Evolutionary conservation across 1,140 invertebrate species (phyloP), one percentile per base, ranked within the genome.

Genomic region (Drosophila nannoptera): DNA sequence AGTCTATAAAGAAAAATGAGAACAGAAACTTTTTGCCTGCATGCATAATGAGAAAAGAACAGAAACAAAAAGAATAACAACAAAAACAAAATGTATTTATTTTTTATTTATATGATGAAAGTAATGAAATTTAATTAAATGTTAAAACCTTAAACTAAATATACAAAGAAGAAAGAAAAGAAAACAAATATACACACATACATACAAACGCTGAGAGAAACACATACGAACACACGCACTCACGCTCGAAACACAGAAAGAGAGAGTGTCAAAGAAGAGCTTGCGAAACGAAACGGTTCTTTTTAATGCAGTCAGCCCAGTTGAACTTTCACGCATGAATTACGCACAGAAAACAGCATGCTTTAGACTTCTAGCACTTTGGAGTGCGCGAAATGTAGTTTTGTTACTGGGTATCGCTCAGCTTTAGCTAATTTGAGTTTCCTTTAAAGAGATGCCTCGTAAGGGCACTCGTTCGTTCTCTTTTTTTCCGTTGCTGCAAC

Each of bases 101-200:
- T 84, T 83, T 80, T 78, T 83, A 83, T 83, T 84, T 76, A 74
- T 67, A 76, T 80, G 59, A 71, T 60, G 74, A 75, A 61, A 72
- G 52, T 58, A 72, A 86, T 70, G 69, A 87, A 82, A 87, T 73
- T 82, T 83, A 86, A 86, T 82, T 82, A 87, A 86, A 87, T 86
- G 82, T 87, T 86, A 78, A 82, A 59, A 87, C 63, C 83, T 87
- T 86, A 83, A 87, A 87, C 67, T 63, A 87, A 86, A 77, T 86
- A 82, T 81, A 84, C 72, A 83, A 77, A 9, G 35, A 45, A 14
- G 33, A 3, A 33, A 35, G 16, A 56, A 56, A n/a, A 58, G 45
- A 56, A 33, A 35, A 32, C 32, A 56, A 43, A 46, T 22, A 71
- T 54, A 59, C 33, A 69, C 29, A 61, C 56, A 73, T 59, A 61